Conservation (phyloP, 53 echinoderm and acorn worm genomes). For the Echinometra lucunter region DNA sequence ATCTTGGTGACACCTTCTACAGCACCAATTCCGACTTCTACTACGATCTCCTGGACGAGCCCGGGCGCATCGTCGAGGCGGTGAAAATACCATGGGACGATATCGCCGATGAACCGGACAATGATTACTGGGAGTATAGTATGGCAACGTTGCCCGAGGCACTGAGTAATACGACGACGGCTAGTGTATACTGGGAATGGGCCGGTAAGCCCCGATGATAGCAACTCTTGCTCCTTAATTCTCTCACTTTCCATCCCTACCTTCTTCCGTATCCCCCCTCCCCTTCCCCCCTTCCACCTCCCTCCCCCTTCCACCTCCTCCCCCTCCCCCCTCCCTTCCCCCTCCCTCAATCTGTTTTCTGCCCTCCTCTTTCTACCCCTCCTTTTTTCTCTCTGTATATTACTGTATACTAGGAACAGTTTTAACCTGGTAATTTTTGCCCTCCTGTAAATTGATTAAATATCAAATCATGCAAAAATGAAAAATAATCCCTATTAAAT, state of each 20-base stretch:
- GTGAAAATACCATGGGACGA: constrained; percentile 78
- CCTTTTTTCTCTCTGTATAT: too few species aligned
- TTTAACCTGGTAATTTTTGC: too few species aligned
- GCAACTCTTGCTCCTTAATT: background rate
- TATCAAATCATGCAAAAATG: too few species aligned
- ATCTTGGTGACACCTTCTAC: constrained; percentile 88
- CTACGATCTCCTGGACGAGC: constrained; percentile 67
- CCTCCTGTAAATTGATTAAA: too few species aligned
- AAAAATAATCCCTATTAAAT: too few species aligned
- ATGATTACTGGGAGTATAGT: constrained; percentile 65
- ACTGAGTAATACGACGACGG: background rate
- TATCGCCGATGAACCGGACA: constrained; percentile 75
- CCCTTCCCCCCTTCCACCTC: too few species aligned
- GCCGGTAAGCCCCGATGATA: constrained; percentile 29
- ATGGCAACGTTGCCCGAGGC: constrained; percentile 44
- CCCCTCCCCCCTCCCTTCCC: too few species aligned
- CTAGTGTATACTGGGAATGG: constrained; percentile 33
- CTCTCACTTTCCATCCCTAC: background rate
- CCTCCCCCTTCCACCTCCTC: too few species aligned
- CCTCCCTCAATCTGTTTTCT: too few species aligned
- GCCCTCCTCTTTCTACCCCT: too few species aligned
- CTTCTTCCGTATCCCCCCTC: background rate
- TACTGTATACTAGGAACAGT: too few species aligned
- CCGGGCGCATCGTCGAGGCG: constrained; percentile 55
- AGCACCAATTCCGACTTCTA: constrained; percentile 78